These are phyloP conservation scores for Potamilus streckersoni DNA, from an alignment of 1,140 invertebrate genomes.

Conservation along the genomic window DNA sequence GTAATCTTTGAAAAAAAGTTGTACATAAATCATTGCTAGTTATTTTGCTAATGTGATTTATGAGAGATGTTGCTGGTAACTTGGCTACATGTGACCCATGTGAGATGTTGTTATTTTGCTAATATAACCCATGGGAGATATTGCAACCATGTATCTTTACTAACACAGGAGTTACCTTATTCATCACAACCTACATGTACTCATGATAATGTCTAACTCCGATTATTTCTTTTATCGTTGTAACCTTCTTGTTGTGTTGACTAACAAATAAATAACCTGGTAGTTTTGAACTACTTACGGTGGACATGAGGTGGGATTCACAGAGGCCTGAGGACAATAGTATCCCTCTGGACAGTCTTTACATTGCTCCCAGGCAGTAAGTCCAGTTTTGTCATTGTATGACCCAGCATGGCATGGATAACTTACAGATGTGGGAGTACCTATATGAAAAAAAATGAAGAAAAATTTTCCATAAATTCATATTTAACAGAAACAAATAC, in stretches of 20 bases:
- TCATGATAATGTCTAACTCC: too few species aligned
- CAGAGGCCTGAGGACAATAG: conserved; percentile 51
- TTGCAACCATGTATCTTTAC: too few species aligned
- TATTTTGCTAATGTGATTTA: too few species aligned
- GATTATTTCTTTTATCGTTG: neutral
- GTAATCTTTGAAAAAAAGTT: too few species aligned
- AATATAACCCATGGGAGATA: too few species aligned
- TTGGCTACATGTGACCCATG: too few species aligned
- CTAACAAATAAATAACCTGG: neutral
- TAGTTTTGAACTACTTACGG: conserved; percentile 38
- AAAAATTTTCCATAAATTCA: neutral
- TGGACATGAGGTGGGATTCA: conserved; percentile 47
- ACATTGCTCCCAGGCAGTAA: conserved; percentile 61
- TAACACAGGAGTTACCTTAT: too few species aligned
- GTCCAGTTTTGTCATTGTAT: conserved; percentile 51
- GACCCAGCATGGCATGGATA: conserved; percentile 63
- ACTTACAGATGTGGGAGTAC: conserved; percentile 44
- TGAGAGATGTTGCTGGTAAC: too few species aligned
- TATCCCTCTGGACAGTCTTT: conserved; percentile 54
- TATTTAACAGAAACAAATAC: too few species aligned
- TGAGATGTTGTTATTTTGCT: too few species aligned
- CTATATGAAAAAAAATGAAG: conserved; percentile 30
- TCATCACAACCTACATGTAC: too few species aligned
- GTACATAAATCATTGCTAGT: too few species aligned
- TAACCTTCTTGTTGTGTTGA: neutral